phyloP scores from a whole-genome alignment of 2,113 vertebrate genomes.

The Erythrocebus patas region DNA sequence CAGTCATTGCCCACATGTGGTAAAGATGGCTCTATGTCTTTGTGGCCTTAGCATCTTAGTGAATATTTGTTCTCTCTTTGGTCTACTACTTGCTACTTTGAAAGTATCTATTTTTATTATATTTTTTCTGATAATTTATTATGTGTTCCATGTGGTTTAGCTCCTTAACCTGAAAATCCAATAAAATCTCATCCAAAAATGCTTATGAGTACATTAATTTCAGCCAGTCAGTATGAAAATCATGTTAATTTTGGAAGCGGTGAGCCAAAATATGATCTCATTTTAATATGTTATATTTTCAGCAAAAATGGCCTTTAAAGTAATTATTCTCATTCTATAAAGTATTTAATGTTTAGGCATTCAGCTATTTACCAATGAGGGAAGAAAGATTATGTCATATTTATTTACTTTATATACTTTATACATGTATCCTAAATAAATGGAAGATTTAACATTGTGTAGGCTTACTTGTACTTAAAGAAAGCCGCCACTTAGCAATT shows the following conservation, averaged over 20 bases:
- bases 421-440: neutral
- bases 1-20: accelerated
- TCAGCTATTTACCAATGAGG: neutral
- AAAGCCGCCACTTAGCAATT: neutral
- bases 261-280: neutral
- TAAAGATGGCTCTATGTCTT: neutral
- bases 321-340: neutral
- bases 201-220: neutral
- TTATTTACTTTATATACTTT: neutral
- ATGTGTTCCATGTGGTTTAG: neutral
- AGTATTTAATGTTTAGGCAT: neutral
- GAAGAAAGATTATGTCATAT: neutral
- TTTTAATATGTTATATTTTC: neutral
- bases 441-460: neutral
- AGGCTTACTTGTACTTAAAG: neutral
- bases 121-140: neutral
- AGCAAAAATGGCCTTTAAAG: neutral
- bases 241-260: neutral
- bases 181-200: neutral
- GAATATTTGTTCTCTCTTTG: neutral
- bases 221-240: neutral
- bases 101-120: neutral
- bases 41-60: neutral
- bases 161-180: neutral
- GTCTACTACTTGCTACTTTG: neutral